Evolutionary conservation across 64 coral and sea anemone genomes (phyloP).

Genomic region (Platygyra sinensis): DNA sequence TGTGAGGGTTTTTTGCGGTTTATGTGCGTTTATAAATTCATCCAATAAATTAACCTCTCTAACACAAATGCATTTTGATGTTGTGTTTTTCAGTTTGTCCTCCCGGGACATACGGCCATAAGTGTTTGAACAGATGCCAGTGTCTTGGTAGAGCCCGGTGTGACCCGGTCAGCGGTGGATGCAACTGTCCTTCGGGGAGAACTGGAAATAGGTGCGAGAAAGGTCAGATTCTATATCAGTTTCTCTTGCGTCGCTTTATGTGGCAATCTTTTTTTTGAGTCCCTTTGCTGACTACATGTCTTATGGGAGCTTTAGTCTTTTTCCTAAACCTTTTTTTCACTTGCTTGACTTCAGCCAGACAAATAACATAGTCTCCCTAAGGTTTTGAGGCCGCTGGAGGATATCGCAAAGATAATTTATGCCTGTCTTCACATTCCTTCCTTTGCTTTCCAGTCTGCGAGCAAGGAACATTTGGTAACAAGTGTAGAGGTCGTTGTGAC

Average conservation of each 20-base stretch:
- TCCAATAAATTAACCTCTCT: no score
- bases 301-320: no score
- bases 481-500: slow-evolving; percentile 38
- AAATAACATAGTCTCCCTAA: no score
- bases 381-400: no score
- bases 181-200: slow-evolving; percentile 59
- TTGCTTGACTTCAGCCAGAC: no score
- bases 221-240: slow-evolving; percentile 30
- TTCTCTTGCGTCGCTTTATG: background rate
- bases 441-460: background rate
- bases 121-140: slow-evolving; percentile 33
- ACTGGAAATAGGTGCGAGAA: slow-evolving; percentile 63
- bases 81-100: slow-evolving; percentile 35
- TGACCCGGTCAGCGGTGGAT: slow-evolving; percentile 69
- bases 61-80: no score
- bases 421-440: background rate
- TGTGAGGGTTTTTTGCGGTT: no score
- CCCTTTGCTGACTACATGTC: no score
- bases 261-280: no score
- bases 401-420: background rate
- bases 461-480: slow-evolving; percentile 26
- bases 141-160: slow-evolving; percentile 52
- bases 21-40: no score
- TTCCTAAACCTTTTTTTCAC: no score
- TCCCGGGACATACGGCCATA: slow-evolving; percentile 49